These are phyloP conservation scores for Callipepla squamata DNA, from an alignment of 2,113 vertebrate species.

Conservation along the genomic window DNA sequence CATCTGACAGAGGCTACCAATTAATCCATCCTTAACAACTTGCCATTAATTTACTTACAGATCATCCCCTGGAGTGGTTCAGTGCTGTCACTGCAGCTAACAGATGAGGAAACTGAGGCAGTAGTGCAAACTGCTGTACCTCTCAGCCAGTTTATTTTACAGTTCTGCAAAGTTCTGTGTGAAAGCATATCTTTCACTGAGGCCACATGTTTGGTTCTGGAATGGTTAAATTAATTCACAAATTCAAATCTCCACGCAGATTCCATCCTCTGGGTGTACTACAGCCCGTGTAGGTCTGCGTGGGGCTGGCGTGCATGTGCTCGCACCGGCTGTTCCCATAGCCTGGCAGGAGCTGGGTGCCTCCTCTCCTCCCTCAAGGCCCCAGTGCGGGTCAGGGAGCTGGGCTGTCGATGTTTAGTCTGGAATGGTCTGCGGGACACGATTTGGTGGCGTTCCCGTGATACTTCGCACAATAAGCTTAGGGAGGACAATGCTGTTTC, in stretches of 20 bases:
- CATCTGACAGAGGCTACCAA: not conserved
- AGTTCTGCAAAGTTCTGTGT: not conserved
- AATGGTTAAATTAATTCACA: not conserved
- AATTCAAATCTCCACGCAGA: not conserved
- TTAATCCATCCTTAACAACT: conserved; percentile 21
- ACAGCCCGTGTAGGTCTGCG: rapidly evolving
- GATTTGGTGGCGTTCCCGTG: conserved; percentile 66
- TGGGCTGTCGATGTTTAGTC: conserved; percentile 11
- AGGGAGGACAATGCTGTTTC: conserved; percentile 62
- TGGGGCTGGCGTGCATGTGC: rapidly evolving
- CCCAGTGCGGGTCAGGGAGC: conserved; percentile 31
- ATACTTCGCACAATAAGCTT: conserved; percentile 65
- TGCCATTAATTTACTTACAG: not conserved
- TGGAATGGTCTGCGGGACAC: conserved; percentile 22
- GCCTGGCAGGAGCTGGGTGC: not conserved
- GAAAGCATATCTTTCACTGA: not conserved
- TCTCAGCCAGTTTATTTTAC: not conserved
- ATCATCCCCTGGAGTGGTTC: not conserved
- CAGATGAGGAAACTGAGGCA: conserved; percentile 54
- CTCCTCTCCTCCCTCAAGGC: conserved; percentile 23
- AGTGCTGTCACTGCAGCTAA: not conserved
- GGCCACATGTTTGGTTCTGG: not conserved
- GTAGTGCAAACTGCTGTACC: not conserved
- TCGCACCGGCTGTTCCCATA: not conserved
- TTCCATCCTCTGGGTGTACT: not conserved